These are phyloP conservation scores for Blera fallax DNA, from an alignment of 2,888 invertebrate species.

Conservation along the genomic window DNA sequence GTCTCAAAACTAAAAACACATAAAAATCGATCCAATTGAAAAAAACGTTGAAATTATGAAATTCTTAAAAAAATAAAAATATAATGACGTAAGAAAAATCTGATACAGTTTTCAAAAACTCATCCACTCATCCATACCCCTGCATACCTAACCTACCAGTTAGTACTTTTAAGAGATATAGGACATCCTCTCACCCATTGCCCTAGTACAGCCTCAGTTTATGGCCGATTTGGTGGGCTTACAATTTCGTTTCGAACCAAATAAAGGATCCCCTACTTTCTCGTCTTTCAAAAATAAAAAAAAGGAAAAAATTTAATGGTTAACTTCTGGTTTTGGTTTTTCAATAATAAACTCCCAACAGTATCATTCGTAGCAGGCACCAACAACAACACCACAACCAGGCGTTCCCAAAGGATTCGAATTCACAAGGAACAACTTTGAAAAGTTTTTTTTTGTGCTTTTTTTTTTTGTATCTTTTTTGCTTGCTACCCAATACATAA, in stretches of 20 bases:
- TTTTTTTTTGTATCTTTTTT: background rate
- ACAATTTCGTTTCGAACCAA: slow-evolving; percentile 21
- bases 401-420: slow-evolving; percentile 49
- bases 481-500: background rate
- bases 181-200: background rate
- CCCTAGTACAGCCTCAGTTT: slow-evolving; percentile 5
- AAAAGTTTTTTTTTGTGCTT: background rate
- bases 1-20: slow-evolving; percentile 24
- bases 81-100: background rate
- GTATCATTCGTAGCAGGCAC: slow-evolving; percentile 39
- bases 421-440: slow-evolving; percentile 30
- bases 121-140: background rate
- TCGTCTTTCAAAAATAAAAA: too few species aligned
- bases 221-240: slow-evolving; percentile 18
- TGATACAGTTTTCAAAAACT: background rate
- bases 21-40: slow-evolving; percentile 56
- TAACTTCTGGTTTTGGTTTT: slow-evolving; percentile 65
- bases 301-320: slow-evolving; percentile 54
- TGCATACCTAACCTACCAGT: too few species aligned
- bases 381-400: slow-evolving; percentile 36
- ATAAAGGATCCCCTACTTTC: slow-evolving; percentile 4
- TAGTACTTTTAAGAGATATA: background rate
- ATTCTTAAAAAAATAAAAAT: slow-evolving; percentile 40
- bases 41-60: slow-evolving; percentile 26
- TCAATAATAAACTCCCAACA: slow-evolving; percentile 64